Conservation (phyloP, 1,140 invertebrate genomes). For the Macrotrachela quadricornifera region DNA sequence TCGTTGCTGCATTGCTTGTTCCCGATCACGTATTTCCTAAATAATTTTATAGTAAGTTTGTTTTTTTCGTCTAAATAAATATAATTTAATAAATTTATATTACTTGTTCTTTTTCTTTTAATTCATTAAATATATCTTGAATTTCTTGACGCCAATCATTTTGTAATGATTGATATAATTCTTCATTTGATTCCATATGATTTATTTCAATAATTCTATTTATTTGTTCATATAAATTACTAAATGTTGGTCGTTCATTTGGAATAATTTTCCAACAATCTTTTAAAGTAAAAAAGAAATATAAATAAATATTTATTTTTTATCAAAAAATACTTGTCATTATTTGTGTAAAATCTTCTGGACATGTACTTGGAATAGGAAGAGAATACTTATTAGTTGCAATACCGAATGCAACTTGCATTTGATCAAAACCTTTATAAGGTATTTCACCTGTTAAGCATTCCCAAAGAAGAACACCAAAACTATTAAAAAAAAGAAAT, state of each 20-base stretch:
- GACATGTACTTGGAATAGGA: constrained; percentile 81
- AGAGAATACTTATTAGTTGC: constrained; percentile 80
- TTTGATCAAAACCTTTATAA: constrained; percentile 69
- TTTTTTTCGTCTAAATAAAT: too few species aligned
- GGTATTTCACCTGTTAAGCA: constrained; percentile 82
- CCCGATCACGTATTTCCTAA: constrained; percentile 2
- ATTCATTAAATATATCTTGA: constrained; percentile 68
- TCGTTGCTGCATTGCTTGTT: constrained; percentile 4
- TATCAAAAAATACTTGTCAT: constrained; percentile 35
- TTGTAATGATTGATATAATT: constrained; percentile 81
- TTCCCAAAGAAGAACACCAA: constrained; percentile 88
- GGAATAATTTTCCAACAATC: constrained; percentile 80
- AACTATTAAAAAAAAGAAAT: constrained; percentile 34
- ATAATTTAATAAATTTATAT: too few species aligned
- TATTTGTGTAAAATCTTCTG: constrained; percentile 61
- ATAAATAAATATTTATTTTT: too few species aligned
- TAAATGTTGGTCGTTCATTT: constrained; percentile 62
- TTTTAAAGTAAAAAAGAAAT: constrained; percentile 33
- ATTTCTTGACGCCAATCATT: constrained; percentile 85
- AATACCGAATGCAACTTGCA: constrained; percentile 84
- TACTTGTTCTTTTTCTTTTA: constrained; percentile 75
- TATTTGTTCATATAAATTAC: constrained; percentile 19
- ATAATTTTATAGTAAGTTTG: too few species aligned
- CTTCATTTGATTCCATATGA: too few species aligned
- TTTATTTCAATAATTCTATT: constrained; percentile 26